Evolutionary conservation across 2,797 vertebrate species (phyloP).

Genomic region (Gobionotothen gibberifrons): DNA sequence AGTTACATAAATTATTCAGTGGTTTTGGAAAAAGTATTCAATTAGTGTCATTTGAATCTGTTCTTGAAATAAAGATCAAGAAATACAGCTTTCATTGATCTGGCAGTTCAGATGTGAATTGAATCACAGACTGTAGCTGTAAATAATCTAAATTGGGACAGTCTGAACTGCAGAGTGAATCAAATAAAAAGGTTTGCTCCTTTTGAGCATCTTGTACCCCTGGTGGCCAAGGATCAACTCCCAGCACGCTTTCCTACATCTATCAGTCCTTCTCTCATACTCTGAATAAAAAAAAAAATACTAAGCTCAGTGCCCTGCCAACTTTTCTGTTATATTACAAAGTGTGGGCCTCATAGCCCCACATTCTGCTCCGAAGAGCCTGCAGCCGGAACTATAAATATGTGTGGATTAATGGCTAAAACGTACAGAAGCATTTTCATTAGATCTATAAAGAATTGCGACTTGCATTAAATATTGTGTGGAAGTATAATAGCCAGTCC

Average conservation of each 20-base stretch:
- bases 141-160: background rate
- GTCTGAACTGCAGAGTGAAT: conserved; percentile 12
- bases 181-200: conserved; percentile 8
- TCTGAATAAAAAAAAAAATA: conserved; percentile 33
- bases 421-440: background rate
- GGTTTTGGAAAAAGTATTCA: no score
- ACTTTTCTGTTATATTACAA: conserved; percentile 13
- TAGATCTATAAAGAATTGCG: background rate
- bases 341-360: background rate
- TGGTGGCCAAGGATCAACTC: conserved; percentile 17
- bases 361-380: background rate
- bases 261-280: conserved; percentile 8
- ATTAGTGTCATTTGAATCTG: background rate
- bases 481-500: background rate
- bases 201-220: conserved; percentile 18
- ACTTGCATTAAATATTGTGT: background rate
- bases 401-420: background rate
- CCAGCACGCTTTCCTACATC: conserved; percentile 31
- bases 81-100: background rate
- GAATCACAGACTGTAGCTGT: conserved; percentile 2
- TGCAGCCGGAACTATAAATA: background rate
- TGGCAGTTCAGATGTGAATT: background rate
- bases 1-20: no score
- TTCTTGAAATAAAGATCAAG: background rate
- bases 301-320: conserved; percentile 12